Evolutionary conservation across 2,888 invertebrate species (phyloP).

Genomic region (Agrotis exclamationis): DNA sequence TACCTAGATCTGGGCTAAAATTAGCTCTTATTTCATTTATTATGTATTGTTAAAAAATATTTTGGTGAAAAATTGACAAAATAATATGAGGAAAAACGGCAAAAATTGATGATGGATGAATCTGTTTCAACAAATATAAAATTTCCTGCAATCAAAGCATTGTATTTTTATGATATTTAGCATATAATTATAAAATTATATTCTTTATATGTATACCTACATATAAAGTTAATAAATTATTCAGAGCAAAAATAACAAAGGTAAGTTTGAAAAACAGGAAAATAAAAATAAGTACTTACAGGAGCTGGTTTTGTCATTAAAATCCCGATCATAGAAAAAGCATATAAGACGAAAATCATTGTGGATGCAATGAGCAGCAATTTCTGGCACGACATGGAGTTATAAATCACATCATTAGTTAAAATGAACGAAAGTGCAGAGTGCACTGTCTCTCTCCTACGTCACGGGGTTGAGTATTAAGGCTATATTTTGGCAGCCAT

Average conservation of each 20-base stretch:
- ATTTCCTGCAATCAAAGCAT: background rate
- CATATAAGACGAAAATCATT: conserved; percentile 79
- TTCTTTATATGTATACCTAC: too few relatives aligned
- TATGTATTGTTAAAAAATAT: background rate
- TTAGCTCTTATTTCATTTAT: conserved; percentile 30
- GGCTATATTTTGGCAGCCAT: conserved; percentile 40
- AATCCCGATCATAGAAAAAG: conserved; percentile 75
- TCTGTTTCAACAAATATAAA: background rate
- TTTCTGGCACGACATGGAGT: conserved; percentile 73
- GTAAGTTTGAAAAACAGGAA: background rate
- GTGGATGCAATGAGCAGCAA: conserved; percentile 69
- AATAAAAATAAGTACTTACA: conserved; percentile 63
- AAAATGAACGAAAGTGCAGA: conserved; percentile 58
- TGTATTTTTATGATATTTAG: background rate
- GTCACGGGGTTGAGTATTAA: conserved; percentile 40
- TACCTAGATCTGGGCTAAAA: conserved; percentile 53
- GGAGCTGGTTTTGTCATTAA: conserved; percentile 70
- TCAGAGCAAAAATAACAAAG: background rate
- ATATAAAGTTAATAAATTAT: background rate
- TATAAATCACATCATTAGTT: conserved; percentile 67
- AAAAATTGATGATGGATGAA: background rate
- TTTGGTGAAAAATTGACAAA: background rate
- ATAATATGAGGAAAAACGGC: background rate
- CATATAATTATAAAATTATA: background rate
- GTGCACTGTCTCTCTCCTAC: conserved; percentile 64